Percentiles rank a stretch among this genome's conserved stretches.
Evolutionary conservation across 2,888 invertebrate species (phyloP).

Genomic region (Peribatodes rhomboidaria): DNA sequence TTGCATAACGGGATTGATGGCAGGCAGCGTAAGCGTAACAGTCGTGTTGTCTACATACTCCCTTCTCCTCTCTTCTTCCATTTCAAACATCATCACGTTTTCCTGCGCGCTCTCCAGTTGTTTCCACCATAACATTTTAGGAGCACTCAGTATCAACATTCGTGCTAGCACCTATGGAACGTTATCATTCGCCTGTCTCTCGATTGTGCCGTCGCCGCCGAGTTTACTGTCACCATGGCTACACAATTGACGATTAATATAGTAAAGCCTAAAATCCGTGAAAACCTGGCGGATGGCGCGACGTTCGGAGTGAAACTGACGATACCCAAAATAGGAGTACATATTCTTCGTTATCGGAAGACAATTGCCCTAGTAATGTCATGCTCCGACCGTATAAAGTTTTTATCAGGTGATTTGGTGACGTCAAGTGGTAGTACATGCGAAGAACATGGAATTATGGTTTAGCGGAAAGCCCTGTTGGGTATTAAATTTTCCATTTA

Average conservation of each 20-base stretch:
- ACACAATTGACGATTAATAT: slow-evolving; percentile 60
- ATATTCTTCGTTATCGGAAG: slow-evolving; percentile 73
- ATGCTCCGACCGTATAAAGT: slow-evolving; percentile 69
- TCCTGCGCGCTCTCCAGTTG: slow-evolving; percentile 74
- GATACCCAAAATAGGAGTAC: slow-evolving; percentile 67
- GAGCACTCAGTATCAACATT: slow-evolving; percentile 55
- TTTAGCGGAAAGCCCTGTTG: slow-evolving; percentile 52
- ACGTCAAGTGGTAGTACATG: slow-evolving; percentile 70
- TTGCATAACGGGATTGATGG: slow-evolving; percentile 73
- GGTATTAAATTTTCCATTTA: slow-evolving; percentile 53
- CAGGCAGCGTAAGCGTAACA: slow-evolving; percentile 71
- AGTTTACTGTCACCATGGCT: slow-evolving; percentile 73
- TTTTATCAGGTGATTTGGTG: slow-evolving; percentile 76
- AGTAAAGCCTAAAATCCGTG: slow-evolving; percentile 37
- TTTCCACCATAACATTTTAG: slow-evolving; percentile 85
- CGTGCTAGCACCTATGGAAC: slow-evolving; percentile 56
- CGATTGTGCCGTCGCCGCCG: slow-evolving; percentile 54
- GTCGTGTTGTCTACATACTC: slow-evolving; percentile 73
- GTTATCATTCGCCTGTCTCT: slow-evolving; percentile 60
- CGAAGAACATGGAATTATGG: slow-evolving; percentile 56
- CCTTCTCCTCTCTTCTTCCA: slow-evolving; percentile 71
- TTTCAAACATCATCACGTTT: slow-evolving; percentile 75
- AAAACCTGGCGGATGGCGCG: slow-evolving; percentile 68
- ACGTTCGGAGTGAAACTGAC: slow-evolving; percentile 76
- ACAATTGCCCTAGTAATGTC: slow-evolving; percentile 68